Percentiles rank a stretch among this genome's conserved stretches.
Conservation (phyloP, 2,888 invertebrate species). For the Carterocephalus palaemon region DNA sequence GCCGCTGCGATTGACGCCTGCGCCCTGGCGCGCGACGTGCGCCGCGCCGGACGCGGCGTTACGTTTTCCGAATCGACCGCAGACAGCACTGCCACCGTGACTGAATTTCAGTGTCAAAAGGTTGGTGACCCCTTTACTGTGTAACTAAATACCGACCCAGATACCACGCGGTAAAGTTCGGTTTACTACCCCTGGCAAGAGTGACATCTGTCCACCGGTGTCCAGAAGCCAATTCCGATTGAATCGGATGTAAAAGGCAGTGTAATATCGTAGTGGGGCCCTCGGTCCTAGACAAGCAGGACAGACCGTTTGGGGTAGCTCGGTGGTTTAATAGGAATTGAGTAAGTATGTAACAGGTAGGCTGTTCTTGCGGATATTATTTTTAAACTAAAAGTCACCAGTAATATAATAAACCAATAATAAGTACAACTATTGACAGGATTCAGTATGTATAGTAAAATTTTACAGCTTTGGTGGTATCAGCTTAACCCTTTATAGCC, state of each 20-base stretch:
- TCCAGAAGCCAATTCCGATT: slow-evolving; percentile 49
- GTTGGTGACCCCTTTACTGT: slow-evolving; percentile 65
- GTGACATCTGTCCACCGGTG: slow-evolving; percentile 41
- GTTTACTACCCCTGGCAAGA: slow-evolving; percentile 37
- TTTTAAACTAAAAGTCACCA: too few species aligned
- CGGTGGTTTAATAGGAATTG: background rate
- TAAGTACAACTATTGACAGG: too few species aligned
- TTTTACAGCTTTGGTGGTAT: too few species aligned
- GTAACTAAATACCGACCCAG: slow-evolving; percentile 56
- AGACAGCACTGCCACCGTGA: slow-evolving; percentile 65
- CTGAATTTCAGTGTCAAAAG: slow-evolving; percentile 77
- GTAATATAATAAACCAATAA: too few species aligned
- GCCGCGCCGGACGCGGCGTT: slow-evolving; percentile 74
- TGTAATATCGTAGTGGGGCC: slow-evolving; percentile 31
- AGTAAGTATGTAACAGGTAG: background rate
- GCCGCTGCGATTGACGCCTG: slow-evolving; percentile 61
- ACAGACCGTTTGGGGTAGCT: slow-evolving; percentile 1
- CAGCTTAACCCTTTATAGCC: too few species aligned
- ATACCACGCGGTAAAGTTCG: slow-evolving; percentile 38
- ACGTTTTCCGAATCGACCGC: slow-evolving; percentile 74
- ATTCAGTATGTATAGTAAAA: too few species aligned
- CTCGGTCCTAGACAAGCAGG: slow-evolving; percentile 4
- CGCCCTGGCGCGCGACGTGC: slow-evolving; percentile 73
- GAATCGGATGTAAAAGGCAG: slow-evolving; percentile 58
- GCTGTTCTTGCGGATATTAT: too few species aligned